phyloP scores from a whole-genome alignment of 2,888 invertebrate genomes.

The Drosophila leonis region DNA sequence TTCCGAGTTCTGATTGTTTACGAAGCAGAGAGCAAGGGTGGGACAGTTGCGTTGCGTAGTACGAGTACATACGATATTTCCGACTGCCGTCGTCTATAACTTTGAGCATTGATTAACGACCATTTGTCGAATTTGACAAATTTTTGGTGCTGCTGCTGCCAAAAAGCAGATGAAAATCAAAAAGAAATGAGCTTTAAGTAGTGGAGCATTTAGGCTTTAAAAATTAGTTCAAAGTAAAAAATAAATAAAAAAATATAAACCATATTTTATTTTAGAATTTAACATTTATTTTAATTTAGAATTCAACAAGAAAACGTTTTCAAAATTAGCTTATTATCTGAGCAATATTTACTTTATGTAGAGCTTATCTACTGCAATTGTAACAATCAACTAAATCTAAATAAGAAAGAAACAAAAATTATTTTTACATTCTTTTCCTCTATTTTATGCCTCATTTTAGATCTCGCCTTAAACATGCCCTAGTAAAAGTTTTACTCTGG shows the following conservation, averaged over 20 bases:
- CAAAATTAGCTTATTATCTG: no score
- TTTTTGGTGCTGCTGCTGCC: constrained; percentile 29
- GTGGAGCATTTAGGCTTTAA: background rate
- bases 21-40: background rate
- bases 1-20: constrained; percentile 4
- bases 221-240: no score
- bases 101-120: constrained; percentile 70
- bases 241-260: no score
- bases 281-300: no score
- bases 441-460: background rate
- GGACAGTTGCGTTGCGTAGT: background rate
- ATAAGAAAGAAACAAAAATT: background rate
- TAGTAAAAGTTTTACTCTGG: background rate
- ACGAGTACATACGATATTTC: constrained; percentile 14
- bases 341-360: no score
- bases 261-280: no score
- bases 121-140: constrained; percentile 75
- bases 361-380: no score
- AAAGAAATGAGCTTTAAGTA: background rate
- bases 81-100: constrained; percentile 10
- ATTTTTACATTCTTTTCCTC: background rate
- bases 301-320: no score
- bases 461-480: background rate
- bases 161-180: constrained; percentile 27
- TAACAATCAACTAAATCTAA: background rate